phyloP scores from a whole-genome alignment of 1,140 invertebrate species.

The Heliconius hewitsoni region DNA sequence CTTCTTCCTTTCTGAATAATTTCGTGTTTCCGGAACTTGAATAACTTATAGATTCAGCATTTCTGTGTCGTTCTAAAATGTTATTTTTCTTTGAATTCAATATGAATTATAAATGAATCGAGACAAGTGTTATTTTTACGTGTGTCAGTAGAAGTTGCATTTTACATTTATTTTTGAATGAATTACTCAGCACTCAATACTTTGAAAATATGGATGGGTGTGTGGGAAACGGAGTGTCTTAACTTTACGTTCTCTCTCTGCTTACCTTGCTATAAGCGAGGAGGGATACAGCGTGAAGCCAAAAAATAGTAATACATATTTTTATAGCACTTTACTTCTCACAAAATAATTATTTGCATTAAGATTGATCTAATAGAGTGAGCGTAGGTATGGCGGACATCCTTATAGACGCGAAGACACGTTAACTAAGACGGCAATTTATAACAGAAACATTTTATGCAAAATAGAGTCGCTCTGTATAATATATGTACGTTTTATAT shows the following conservation, averaged over 20 bases:
- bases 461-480: not conserved
- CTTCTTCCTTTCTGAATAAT: constrained; percentile 72
- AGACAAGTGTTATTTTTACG: not conserved
- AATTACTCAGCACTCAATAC: too few relatives aligned
- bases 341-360: constrained; percentile 20
- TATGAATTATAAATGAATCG: constrained; percentile 17
- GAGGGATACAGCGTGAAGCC: too few relatives aligned
- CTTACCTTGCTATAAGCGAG: too few relatives aligned
- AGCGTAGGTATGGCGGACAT: constrained; percentile 68
- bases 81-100: constrained; percentile 50
- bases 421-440: constrained; percentile 67
- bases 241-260: too few relatives aligned
- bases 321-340: not conserved
- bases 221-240: too few relatives aligned
- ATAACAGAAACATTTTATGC: constrained; percentile 53
- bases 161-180: too few relatives aligned
- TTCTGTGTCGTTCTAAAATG: constrained; percentile 56
- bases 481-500: too few relatives aligned
- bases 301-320: not conserved
- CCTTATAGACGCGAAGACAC: constrained; percentile 73
- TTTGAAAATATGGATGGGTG: too few relatives aligned
- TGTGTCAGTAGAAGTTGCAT: too few relatives aligned
- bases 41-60: constrained; percentile 61
- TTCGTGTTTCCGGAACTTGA: constrained; percentile 66
- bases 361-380: constrained; percentile 40